Evolutionary conservation across 2,888 invertebrate species (phyloP).

Genomic region (Tachina fera): DNA sequence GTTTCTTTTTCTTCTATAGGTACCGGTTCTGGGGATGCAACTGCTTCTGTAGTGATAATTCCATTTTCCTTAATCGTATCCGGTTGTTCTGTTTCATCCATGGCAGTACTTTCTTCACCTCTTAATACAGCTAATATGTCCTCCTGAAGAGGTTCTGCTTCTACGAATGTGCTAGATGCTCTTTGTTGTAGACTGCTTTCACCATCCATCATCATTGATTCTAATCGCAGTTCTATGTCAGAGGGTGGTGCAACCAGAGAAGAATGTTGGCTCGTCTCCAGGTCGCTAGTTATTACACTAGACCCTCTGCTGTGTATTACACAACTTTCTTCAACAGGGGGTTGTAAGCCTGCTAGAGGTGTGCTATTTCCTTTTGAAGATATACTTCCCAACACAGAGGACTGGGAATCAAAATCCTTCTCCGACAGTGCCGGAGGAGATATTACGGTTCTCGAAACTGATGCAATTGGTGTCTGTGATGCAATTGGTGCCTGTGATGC

Average conservation of each 20-base stretch:
- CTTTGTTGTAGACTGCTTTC: slow-evolving; percentile 72
- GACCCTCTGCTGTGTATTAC: slow-evolving; percentile 82
- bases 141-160: slow-evolving; percentile 78
- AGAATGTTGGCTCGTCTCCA: slow-evolving; percentile 83
- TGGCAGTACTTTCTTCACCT: slow-evolving; percentile 74
- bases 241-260: slow-evolving; percentile 82
- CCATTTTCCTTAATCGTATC: slow-evolving; percentile 65
- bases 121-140: slow-evolving; percentile 81
- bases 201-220: slow-evolving; percentile 82
- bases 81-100: slow-evolving; percentile 51
- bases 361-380: slow-evolving; percentile 82
- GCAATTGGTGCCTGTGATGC: slow-evolving; percentile 5
- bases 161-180: slow-evolving; percentile 69
- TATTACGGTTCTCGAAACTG: slow-evolving; percentile 75
- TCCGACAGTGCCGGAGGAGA: slow-evolving; percentile 84
- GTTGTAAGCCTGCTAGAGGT: slow-evolving; percentile 78
- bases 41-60: slow-evolving; percentile 25
- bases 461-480: neutral
- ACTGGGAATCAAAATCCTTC: slow-evolving; percentile 82
- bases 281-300: slow-evolving; percentile 82
- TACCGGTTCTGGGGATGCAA: neutral
- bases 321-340: slow-evolving; percentile 81
- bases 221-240: slow-evolving; percentile 81
- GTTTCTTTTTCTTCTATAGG: slow-evolving; percentile 29
- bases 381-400: slow-evolving; percentile 82